Base-by-base conservation (phyloP, 2,888 invertebrate species). In the Drosophila setosimentum region DNA sequence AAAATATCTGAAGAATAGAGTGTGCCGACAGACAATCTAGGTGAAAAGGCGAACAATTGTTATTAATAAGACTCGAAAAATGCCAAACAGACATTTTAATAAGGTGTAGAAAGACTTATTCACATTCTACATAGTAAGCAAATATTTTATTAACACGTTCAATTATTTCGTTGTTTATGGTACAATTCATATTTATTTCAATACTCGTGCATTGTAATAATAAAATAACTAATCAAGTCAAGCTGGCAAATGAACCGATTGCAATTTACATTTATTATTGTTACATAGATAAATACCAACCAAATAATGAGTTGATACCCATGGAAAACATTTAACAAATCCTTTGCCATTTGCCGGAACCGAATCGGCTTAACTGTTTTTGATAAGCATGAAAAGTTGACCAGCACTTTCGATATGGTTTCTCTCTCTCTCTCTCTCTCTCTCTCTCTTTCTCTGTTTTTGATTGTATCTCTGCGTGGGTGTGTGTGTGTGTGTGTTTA, bases 51-150 rank as follows among this genome's bases (percentile, higher is more conserved):
- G 21, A 16, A 7, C 30, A 21, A 3, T 21, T 16, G 33, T 40
- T 32, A 42, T 24, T 30, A 37, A 29, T 42, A 11, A 24, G n/a
- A 50, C 21, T 27, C 51, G 13, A n/a, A 42, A 58, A 62, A 53
- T 68, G 61, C 30, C 54, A 72, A 45, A 55, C 53, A 69, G 61
- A 54, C 69, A 50, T 73, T 76, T 73, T 66, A 69, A 76, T 69
- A 73, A 69, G 66, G 35, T 60, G 55, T 62, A 58, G 21, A 13
- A 13, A 0, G 37, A 8, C 18, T 3, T 37, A 37, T n/a, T 42
- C 21, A 13, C 13, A 1, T 8, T 21, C 7, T 2, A 21, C 7
- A 21, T 45, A 16, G 21, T 45, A 8, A 24, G 7, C 45, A 16
- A 45, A 21, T 7, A 45, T 45, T 45, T 24, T 21, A 30, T 8